Evolutionary conservation across 2,113 vertebrate species (phyloP).

Genomic region (Bos javanicus): DNA sequence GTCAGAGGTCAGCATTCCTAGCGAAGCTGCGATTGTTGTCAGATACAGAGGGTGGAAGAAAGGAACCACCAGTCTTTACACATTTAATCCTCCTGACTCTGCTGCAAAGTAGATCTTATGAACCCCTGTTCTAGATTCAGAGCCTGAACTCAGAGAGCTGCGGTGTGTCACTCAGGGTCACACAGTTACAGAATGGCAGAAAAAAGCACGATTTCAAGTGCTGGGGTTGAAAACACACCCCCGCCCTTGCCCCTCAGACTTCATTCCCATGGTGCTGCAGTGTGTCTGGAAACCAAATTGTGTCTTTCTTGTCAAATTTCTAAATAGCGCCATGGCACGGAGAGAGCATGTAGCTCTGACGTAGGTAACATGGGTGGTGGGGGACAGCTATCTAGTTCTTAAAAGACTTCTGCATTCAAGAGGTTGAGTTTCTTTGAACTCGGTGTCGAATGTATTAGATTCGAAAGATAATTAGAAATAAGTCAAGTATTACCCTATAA

Average conservation of each 20-base stretch:
- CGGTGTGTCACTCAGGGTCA: background rate
- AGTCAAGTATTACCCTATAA: background rate
- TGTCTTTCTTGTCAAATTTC: background rate
- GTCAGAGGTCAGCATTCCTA: background rate
- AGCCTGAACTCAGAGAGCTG: accelerated
- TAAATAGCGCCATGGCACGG: background rate
- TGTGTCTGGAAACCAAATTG: background rate
- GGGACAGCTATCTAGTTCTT: background rate
- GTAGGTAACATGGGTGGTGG: accelerated
- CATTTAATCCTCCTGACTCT: background rate
- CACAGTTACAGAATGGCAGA: accelerated
- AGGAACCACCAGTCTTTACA: background rate
- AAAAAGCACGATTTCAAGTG: background rate
- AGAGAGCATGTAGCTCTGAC: background rate
- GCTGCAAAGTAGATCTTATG: background rate
- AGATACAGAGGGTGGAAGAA: background rate
- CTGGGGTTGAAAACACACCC: background rate
- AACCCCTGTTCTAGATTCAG: background rate
- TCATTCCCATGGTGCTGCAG: background rate
- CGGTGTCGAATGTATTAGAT: background rate
- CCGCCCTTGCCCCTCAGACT: background rate
- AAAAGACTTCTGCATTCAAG: background rate
- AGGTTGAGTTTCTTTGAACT: background rate
- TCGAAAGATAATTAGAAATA: background rate
- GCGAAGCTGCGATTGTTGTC: background rate